Evolutionary conservation across 2,797 vertebrate genomes (phyloP), one percentile per base, ranked within the genome.

Genomic region (Hydrophis major): DNA sequence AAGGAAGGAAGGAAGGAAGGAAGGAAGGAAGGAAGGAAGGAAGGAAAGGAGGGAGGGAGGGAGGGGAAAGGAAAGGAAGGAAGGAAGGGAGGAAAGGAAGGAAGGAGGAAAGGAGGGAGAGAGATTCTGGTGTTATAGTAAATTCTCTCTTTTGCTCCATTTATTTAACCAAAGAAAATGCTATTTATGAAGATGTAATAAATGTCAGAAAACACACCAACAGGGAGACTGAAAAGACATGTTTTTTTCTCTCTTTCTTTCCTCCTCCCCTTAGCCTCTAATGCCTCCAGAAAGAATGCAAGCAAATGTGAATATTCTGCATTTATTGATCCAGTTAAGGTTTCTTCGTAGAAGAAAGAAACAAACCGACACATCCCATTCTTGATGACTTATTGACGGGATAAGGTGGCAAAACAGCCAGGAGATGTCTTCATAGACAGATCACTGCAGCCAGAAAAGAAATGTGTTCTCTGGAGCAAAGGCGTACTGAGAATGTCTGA

Each of bases 331-430:
- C 89, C 93, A 18, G 93, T 94, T 95, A 93, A 69, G 93, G 93
- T 93, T 87, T 94, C 95, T 94, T 89, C 32, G 90, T n/a, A 78
- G 92, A 90, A 88, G 94, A 95, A 95, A 95, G 94, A 96, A 96
- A 96, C 93, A 95, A 94, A 95, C 93, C 60, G 83, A 95, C 74
- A 74, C 92, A 92, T 91, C 93, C 92, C 92, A 93, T 96, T 95
- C 96, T 10, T 28, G 57, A 74, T 93, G 94, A 95, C 92, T 95
- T 96, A 96, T 95, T 6, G 27, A 90, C 18, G 37, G 69, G 94
- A 90, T 93, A 56, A 32, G 90, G 92, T n/a, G 50, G 92, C 95
- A 0, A 0, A 90, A 89, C 93, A 92, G 63, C 88, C 94, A 83
- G 95, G 93, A 78, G 93, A 95, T 94, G 91, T 94, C 96, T 97